A percentile compares a stretch with the other conserved stretches of the same genome.
phyloP scores from a whole-genome alignment of 2,113 vertebrate species.

The Cercocebus atys region DNA sequence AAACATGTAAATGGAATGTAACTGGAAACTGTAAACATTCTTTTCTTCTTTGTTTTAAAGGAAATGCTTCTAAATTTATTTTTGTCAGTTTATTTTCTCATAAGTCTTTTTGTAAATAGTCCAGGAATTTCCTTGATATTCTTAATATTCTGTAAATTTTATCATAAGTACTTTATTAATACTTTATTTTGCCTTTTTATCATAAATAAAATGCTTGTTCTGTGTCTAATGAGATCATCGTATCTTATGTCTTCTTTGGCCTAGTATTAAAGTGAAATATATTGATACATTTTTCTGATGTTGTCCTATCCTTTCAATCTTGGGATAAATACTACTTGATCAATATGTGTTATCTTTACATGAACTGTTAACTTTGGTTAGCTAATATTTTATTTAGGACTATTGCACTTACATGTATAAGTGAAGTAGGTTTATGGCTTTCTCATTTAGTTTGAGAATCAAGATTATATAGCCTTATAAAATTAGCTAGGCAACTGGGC shows the following conservation, averaged over 20 bases:
- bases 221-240: background rate
- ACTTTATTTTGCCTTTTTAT: background rate
- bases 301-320: background rate
- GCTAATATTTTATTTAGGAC: background rate
- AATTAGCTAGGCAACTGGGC: background rate
- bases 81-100: background rate
- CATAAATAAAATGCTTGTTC: background rate
- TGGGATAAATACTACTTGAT: background rate
- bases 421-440: background rate
- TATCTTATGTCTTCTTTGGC: conserved; percentile 3
- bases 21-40: background rate
- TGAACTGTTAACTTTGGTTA: background rate
- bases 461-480: background rate
- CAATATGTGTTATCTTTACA: background rate
- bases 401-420: background rate
- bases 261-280: background rate
- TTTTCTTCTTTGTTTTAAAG: background rate
- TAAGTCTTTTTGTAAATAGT: background rate
- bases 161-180: background rate
- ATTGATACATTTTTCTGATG: background rate
- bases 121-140: background rate
- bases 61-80: background rate
- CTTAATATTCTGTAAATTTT: background rate
- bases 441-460: background rate
- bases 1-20: too few species aligned